phyloP scores from a whole-genome alignment of 2,888 invertebrate species.

The Napeogenes inachia region DNA sequence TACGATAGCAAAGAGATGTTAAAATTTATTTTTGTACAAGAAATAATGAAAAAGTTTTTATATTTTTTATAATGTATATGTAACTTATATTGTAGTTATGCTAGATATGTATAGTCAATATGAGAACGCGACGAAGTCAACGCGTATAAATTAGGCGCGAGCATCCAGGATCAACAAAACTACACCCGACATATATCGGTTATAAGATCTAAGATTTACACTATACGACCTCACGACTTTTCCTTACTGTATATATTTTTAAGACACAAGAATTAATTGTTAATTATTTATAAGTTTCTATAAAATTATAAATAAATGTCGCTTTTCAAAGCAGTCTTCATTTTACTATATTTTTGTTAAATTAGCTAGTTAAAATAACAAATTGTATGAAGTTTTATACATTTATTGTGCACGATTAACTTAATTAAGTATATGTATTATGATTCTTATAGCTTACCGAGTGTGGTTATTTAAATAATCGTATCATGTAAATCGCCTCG shows the following conservation, averaged over 20 bases:
- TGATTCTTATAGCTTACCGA: too few species aligned
- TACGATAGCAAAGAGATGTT: too few species aligned
- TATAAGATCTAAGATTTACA: slow-evolving; percentile 60
- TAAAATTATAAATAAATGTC: too few species aligned
- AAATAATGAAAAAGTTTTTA: not conserved
- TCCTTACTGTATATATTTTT: not conserved
- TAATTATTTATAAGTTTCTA: too few species aligned
- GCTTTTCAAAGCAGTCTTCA: too few species aligned
- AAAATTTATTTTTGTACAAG: too few species aligned
- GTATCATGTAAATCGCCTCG: slow-evolving; percentile 47
- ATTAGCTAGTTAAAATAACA: too few species aligned
- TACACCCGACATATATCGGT: slow-evolving; percentile 58
- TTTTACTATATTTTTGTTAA: too few species aligned
- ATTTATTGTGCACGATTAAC: slow-evolving; percentile 4
- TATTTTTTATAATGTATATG: not conserved
- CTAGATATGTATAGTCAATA: slow-evolving; percentile 47
- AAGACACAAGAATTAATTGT: not conserved
- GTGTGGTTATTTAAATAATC: slow-evolving; percentile 8
- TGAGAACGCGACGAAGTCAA: slow-evolving; percentile 61
- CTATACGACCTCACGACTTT: slow-evolving; percentile 36
- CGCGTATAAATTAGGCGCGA: slow-evolving; percentile 71
- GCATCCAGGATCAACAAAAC: slow-evolving; percentile 58
- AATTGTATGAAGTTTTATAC: too few species aligned
- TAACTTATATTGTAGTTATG: too few species aligned
- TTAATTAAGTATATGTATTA: not conserved